Conservation (phyloP, 1,140 invertebrate species). For the Drosophila setifemur region DNA sequence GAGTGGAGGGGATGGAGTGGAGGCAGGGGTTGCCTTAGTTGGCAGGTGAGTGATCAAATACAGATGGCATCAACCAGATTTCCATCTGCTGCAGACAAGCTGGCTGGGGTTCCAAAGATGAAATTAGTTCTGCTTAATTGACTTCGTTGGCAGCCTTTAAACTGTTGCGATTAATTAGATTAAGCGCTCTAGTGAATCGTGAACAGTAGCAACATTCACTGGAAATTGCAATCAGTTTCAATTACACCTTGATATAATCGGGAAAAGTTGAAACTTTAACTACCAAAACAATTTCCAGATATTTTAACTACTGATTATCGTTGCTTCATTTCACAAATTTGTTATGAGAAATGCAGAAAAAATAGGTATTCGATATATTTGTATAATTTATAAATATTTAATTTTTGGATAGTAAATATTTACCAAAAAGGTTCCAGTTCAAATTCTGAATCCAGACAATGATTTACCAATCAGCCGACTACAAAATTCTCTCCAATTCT, state of each 20-base stretch:
- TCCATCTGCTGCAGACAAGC: neutral
- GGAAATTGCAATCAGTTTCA: conserved; percentile 1
- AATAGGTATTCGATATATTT: no score
- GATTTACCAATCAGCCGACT: no score
- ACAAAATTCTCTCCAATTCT: no score
- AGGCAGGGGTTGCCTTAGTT: neutral
- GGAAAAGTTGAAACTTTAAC: no score
- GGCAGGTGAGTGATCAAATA: conserved; percentile 12
- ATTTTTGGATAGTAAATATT: no score
- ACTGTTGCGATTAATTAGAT: conserved; percentile 7
- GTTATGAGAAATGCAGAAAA: no score
- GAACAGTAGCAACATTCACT: neutral
- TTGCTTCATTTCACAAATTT: neutral
- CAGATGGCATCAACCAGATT: conserved; percentile 10
- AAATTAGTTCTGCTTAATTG: conserved; percentile 28
- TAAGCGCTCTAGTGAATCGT: conserved; percentile 1
- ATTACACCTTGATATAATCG: neutral
- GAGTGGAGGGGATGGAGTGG: neutral
- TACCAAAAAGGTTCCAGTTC: no score
- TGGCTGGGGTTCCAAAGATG: neutral
- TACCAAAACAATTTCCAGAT: no score
- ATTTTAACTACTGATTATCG: no score
- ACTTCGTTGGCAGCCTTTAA: conserved; percentile 1
- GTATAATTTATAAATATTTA: no score
- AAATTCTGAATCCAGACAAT: no score